These are phyloP conservation scores for Drosophila quinaria DNA, from an alignment of 2,888 invertebrate species.

Conservation along the genomic window DNA sequence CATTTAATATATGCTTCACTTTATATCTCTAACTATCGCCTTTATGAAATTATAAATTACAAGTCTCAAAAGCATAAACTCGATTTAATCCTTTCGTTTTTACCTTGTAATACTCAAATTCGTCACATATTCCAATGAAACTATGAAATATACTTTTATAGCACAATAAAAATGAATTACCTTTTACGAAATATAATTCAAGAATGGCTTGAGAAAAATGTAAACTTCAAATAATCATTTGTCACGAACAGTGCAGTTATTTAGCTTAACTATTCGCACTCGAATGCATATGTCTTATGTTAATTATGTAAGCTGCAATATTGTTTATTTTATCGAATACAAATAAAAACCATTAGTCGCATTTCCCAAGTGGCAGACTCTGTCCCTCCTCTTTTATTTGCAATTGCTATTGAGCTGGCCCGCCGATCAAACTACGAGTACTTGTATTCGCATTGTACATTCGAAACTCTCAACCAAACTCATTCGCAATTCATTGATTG, in stretches of 20 bases:
- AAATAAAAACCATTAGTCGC: constrained; percentile 46
- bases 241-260: neutral
- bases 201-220: neutral
- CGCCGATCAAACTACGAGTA: constrained; percentile 1
- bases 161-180: neutral
- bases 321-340: constrained; percentile 23
- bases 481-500: constrained; percentile 17
- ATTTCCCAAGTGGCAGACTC: constrained; percentile 36
- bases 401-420: constrained; percentile 50
- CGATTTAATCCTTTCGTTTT: no score
- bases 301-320: constrained; percentile 29
- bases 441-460: neutral
- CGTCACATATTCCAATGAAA: no score
- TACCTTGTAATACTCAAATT: no score
- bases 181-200: neutral
- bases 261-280: neutral
- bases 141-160: no score
- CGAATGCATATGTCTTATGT: constrained; percentile 1
- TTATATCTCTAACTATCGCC: no score
- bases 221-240: neutral
- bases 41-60: no score
- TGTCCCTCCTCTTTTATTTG: constrained; percentile 39
- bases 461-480: neutral
- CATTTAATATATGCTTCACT: no score
- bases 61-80: no score